Conservation (phyloP, 1,140 invertebrate species). For the Ceratosolen fusciceps region DNA sequence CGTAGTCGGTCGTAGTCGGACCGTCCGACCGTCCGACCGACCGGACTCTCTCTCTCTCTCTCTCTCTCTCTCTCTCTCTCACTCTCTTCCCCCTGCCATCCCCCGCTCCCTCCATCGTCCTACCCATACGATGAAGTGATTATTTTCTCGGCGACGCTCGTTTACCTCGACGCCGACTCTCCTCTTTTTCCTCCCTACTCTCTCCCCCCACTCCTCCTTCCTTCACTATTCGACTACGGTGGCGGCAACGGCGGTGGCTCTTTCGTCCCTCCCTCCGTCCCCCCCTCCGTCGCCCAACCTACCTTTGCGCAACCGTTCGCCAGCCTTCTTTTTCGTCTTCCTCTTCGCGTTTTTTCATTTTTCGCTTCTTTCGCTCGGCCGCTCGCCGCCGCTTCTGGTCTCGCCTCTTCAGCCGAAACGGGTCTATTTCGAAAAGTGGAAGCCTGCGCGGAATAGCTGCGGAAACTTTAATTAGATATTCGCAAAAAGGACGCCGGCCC, state of each 20-base stretch:
- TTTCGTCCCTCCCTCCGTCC: too few relatives aligned
- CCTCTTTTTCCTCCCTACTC: too few relatives aligned
- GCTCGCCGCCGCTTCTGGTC: neutral
- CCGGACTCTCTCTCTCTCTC: neutral
- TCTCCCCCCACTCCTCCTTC: too few relatives aligned
- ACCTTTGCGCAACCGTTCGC: too few relatives aligned
- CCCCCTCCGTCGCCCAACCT: too few relatives aligned
- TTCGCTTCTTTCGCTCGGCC: neutral
- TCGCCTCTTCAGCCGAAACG: neutral
- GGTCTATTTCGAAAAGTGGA: neutral
- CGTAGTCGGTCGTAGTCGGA: too few relatives aligned
- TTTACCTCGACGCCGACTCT: neutral
- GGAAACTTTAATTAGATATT: slow-evolving; percentile 1
- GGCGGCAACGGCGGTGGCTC: too few relatives aligned
- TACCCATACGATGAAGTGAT: slow-evolving; percentile 51
- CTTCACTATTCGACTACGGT: neutral
- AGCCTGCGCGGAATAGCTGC: neutral
- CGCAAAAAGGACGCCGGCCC: neutral
- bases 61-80: neutral
- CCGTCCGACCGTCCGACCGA: too few relatives aligned
- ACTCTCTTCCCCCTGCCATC: neutral
- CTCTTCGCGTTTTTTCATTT: neutral
- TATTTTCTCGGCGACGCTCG: slow-evolving; percentile 34
- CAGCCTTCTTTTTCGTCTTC: too few relatives aligned
- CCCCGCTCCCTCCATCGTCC: neutral